Conservation (phyloP, 1,140 invertebrate species). For the Paraescarpia echinospica region DNA sequence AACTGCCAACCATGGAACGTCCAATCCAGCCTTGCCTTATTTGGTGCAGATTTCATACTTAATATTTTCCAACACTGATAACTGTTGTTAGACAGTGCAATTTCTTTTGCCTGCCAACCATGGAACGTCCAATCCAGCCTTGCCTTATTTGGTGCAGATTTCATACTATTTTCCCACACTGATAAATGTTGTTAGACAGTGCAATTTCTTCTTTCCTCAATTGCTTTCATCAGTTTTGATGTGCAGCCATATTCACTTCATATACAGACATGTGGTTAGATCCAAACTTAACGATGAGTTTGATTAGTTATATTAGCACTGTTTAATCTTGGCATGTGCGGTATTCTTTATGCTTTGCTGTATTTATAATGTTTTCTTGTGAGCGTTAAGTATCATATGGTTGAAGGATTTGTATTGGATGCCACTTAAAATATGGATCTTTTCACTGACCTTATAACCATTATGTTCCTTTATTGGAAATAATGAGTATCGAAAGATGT, state of each 20-base stretch:
- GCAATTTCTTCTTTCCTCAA: not conserved
- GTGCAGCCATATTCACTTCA: not conserved
- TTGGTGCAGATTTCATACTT: not conserved
- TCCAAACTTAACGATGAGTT: not conserved
- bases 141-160: not conserved
- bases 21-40: not conserved
- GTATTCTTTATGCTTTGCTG: not conserved
- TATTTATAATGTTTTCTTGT: not conserved
- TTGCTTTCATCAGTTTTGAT: not conserved
- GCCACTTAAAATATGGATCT: not conserved
- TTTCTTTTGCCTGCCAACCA: not conserved
- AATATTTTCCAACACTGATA: not conserved
- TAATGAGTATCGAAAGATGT: too few species aligned
- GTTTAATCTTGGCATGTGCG: not conserved
- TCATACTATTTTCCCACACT: not conserved
- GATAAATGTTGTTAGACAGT: not conserved
- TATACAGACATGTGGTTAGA: not conserved
- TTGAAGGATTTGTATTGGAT: not conserved
- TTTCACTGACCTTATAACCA: not conserved
- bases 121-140: not conserved
- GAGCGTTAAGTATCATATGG: not conserved
- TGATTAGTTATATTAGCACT: not conserved
- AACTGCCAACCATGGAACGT: not conserved
- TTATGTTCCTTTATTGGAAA: too few species aligned
- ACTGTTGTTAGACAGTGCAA: not conserved